Evolutionary conservation across 2,797 vertebrate species (phyloP), one percentile per base, ranked within the genome.

Genomic region (Smutsia temminckii): DNA sequence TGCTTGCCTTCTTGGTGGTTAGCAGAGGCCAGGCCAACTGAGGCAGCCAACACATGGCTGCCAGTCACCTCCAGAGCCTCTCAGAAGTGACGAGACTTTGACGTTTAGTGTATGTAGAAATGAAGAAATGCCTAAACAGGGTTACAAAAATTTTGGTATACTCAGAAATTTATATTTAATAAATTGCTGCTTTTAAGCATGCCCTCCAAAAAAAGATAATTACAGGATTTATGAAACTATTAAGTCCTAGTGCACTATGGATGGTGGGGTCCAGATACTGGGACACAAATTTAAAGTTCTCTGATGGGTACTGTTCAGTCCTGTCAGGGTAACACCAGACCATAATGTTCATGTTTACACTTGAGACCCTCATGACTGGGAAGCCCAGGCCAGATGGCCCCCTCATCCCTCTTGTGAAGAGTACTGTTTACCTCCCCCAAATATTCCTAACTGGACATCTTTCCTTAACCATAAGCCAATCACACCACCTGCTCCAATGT

Each of bases 401-500:
- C 55, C 6, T 23, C 27, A 5, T n/a, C 34, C 25, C 42, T 42
- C 68, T 64, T 25, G 10, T 69, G 59, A 77, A 32, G 17, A 55
- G 37, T 64, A 40, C 55, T 64, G 23, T 95, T 87, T 66, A 83
- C n/a, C 25, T 84, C 92, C 0, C 34, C 0, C 74, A 94, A 94
- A 91, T 87, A 68, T 92, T 93, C 84, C 90, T 88, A 96, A 95
- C 74, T 53, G 49, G 71, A 93, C 69, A 95, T 89, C 81, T 96
- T 97, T 97, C 96, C 96, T 98, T 98, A 91, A 98, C 97, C 93
- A 42, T 85, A 95, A 95, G 63, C 40, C 80, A 84, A 97, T 96
- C 40, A 78, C 98, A 84, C 84, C 97, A 69, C 96, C 96, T 97
- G 97, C 97, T 97, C 98, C 97, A 75, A 96, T 96, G 16, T 98